Base-by-base conservation (phyloP, 1,140 invertebrate species). In the Drosophila albomicans region DNA sequence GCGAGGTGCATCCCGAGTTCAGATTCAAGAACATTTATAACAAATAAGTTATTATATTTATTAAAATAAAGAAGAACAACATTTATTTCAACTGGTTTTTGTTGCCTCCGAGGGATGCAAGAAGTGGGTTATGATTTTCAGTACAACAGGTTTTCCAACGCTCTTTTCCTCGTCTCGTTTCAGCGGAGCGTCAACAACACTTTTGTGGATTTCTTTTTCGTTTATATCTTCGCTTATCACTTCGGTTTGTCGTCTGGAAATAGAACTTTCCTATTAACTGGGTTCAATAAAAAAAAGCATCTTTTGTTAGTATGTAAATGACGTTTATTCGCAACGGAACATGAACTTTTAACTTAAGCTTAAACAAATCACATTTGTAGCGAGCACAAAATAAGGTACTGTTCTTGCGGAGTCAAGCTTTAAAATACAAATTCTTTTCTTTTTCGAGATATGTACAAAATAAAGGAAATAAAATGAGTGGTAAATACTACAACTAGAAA, bases 1-100 rank as follows among this genome's bases (percentile, higher is more conserved):
- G 95, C 43, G 91, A 94, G 20, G 94, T 93, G 20, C 96, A 96
- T 92, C 95, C 96, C 0, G 94, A 95, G 81, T 95, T 95, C 82
- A 95, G 94, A n/a, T 94, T 92, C 28, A 76, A 88, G 48, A 88
- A 88, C 43, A 58, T 89, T 68, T 46, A 88, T 75, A 48, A 25
- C 20, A 73, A 89, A 20, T 88, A 81, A 88, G 16, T 77, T 58
- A 38, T 13, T 43, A 5, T 43, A 38, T 38, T 1, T 38, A 38
- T 7, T 38, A 43, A 43, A 43, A 38, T 38, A 38, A 10, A 10
- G 3, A 38, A 49, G 43, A 43, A 67, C 16, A 20, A 35, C 46
- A 13, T 32, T 28, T 45, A 43, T 48, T 70, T 59, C 45, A 59
- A 79, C 35, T 70, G 38, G 43, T 69, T 84, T 72, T 82, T 46